Evolutionary conservation across 37 sponge, comb jelly and placozoan species (phyloP), one percentile per base, ranked within the genome.

Genomic region (Bolinopsis microptera): DNA sequence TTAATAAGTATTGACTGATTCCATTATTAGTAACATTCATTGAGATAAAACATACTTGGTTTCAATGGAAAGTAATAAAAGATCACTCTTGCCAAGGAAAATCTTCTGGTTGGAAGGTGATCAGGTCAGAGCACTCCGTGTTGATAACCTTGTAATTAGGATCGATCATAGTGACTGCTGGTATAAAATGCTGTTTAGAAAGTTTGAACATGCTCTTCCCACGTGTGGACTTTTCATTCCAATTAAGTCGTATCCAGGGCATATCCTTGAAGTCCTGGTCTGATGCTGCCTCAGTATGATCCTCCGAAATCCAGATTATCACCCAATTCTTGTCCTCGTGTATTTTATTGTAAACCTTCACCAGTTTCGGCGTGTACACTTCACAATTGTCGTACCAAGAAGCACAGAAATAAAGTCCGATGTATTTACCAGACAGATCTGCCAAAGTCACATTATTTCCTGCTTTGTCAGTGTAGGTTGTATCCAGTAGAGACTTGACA

Each of bases 401-500:
- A n/a, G 74, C 74, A 3, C 25, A 22, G 74, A 70, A 70, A n/a
- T 70, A 70, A 26, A 70, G 74, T 28, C 74, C 74, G 74, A 70
- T 22, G 74, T 70, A 70, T 70, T 70, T 70, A 26, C 74, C 74
- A 26, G 74, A 70, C 25, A 70, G 74, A 26, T 70, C 74, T 3
- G 74, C 5, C 28, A 70, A n/a, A 26, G 74, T 70, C 2, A 70
- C 74, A n/a, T 70, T 70, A 1, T 70, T 70, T 28, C 74, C 74
- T 3, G 74, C 5, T 70, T n/a, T 22, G 74, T 70, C 74, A 70
- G 74, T 70, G 74, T 70, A 70, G 74, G 74, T 70, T 2, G 74
- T 70, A n/a, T 70, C 74, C 25, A 70, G 74, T 9, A 70, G 74
- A 26, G 25, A 2, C 21, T 26, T 70, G 74, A 70, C 21, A n/a